Conservation (phyloP, 30 jellyfish, hydroid and myxozoan species). For the Turritopsis dohrnii region DNA sequence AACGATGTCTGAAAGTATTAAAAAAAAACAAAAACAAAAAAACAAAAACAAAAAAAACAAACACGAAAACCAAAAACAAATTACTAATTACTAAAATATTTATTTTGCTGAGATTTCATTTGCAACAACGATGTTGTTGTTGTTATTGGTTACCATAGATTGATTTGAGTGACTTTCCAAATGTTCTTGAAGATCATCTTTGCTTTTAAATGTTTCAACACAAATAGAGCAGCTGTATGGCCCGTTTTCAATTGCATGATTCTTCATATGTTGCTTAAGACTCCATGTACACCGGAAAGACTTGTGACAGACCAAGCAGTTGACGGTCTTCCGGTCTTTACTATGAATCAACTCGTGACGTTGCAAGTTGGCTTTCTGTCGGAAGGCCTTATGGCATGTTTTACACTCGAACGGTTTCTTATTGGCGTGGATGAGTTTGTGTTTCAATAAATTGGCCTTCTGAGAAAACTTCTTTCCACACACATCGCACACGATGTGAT, state of each 20-base stretch:
- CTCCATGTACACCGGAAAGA: conserved; percentile 33
- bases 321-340: conserved; percentile 36
- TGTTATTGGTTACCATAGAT: neutral
- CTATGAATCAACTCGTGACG: conserved; percentile 39
- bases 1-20: no score
- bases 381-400: conserved; percentile 31
- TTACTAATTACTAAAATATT: no score
- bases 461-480: conserved; percentile 37
- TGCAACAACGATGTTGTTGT: neutral
- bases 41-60: no score
- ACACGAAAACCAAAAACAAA: no score
- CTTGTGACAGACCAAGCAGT: conserved; percentile 22
- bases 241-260: neutral
- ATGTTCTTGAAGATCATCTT: conserved; percentile 16
- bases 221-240: conserved; percentile 27
- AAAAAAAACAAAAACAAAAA: no score
- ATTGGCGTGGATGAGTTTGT: conserved; percentile 21
- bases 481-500: conserved; percentile 31
- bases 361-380: conserved; percentile 37
- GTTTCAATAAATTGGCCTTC: conserved; percentile 29
- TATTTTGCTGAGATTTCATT: neutral
- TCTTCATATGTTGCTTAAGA: conserved; percentile 33
- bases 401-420: conserved; percentile 29
- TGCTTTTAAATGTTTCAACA: conserved; percentile 29
- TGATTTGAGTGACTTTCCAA: conserved; percentile 1